Base-by-base conservation (phyloP, 2,888 invertebrate genomes). In the Meteorus cinctellus region DNA sequence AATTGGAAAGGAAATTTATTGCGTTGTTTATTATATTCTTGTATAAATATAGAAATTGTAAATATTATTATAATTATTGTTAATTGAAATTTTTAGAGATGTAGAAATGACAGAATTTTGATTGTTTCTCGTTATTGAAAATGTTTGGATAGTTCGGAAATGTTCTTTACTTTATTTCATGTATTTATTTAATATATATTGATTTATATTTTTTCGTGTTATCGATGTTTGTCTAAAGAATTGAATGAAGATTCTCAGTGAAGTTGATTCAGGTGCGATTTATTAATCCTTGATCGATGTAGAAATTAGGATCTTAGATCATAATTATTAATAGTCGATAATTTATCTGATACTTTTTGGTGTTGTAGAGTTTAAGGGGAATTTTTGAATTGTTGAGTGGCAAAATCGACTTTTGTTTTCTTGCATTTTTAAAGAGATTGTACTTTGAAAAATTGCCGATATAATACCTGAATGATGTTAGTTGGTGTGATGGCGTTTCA, bases 261-360 rank as follows among this genome's bases (percentile, higher is more conserved):
- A 72, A 72, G 34, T 65, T 72, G 51, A 55, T 31, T 55, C 29
- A 73, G 45, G 45, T 73, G 66, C 27, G 16, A 59, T 65, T 59
- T 71, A 79, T 66, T 69, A 62, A 78, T 79, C 77, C 78, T 79
- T 74, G 69, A 45, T 78, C 70, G 66, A 71, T 79, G 41, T 79
- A 77, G 76, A 55, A 55, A 73, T 63, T 81, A 79, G 79, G 71
- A 75, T 78, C 51, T 78, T 80, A 78, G 79, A 76, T 78, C 68
- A 60, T 36, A 76, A 76, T 67, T 75, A 45, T 59, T 70, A 70
- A 19, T 8, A 70, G 31, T 59, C 59, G 36, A 34, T 16, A 0
- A 70, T 70, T 59, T 59, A 55, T 70, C 36, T 70, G 29, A 36
- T 19, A 10, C 36, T 36, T 8, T 8, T 31, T 16, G 36, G 36